These are phyloP conservation scores for Oxyruncus cristatus DNA, from an alignment of 2,113 vertebrate genomes.

Conservation along the genomic window DNA sequence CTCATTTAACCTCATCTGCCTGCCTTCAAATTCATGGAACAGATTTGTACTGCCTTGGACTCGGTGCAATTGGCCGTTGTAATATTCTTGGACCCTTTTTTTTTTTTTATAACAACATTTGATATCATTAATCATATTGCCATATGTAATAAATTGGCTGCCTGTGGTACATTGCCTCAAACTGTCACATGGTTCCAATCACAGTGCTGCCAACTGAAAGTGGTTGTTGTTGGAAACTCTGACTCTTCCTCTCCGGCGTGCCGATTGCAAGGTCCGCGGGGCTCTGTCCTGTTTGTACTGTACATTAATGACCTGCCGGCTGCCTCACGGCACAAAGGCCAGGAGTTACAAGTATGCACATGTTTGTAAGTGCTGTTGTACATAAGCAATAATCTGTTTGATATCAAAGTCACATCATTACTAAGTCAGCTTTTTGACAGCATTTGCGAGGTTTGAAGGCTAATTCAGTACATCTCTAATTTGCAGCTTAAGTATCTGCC, in stretches of 20 bases:
- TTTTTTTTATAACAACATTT: constrained; percentile 43
- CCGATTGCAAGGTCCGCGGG: not conserved
- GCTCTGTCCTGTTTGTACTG: not conserved
- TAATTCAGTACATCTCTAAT: constrained; percentile 52
- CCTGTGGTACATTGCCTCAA: constrained; percentile 71
- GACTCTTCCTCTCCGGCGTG: constrained; percentile 49
- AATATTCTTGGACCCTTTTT: constrained; percentile 43
- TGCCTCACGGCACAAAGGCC: constrained; percentile 22
- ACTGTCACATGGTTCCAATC: constrained; percentile 79
- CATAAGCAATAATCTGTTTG: constrained; percentile 29
- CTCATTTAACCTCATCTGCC: constrained; percentile 78
- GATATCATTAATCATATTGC: constrained; percentile 83
- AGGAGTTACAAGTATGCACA: not conserved
- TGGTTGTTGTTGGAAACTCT: constrained; percentile 76
- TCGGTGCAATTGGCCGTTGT: constrained; percentile 56
- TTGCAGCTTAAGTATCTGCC: constrained; percentile 49
- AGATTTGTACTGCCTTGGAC: constrained; percentile 71
- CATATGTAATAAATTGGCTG: constrained; percentile 81
- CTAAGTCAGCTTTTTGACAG: constrained; percentile 16
- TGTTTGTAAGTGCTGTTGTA: constrained; percentile 6
- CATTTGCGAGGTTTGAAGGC: constrained; percentile 33
- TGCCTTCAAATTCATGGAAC: constrained; percentile 73
- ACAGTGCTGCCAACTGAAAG: constrained; percentile 72
- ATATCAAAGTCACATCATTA: constrained; percentile 60
- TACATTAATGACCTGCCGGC: constrained; percentile 53